Base-by-base conservation (phyloP, 1,140 invertebrate genomes). In the Scaptomyza hsui region DNA sequence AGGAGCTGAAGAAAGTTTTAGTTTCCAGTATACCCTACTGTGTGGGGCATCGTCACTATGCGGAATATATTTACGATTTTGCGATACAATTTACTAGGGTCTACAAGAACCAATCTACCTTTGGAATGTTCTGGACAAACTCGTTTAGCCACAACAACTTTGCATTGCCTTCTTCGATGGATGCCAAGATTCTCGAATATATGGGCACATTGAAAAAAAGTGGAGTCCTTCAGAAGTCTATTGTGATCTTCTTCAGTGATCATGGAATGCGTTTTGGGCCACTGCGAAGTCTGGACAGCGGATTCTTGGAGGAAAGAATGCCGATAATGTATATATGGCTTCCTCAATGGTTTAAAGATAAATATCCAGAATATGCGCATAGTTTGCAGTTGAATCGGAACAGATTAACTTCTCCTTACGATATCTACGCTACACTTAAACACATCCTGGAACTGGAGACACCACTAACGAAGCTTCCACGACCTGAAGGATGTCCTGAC, bases 231-330 rank as follows among this genome's bases (percentile, higher is more conserved):
- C 93, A 96, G 21, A 93, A 94, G 45, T 94, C 95, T 0, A 92
- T 95, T 65, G 86, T 99, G 0, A 92, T 99, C 10, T 94, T 98
- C 19, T 93, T 98, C 70, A 98, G 97, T 75, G 98, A 99, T 91
- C 98, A 99, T 91, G 98, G 98, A 0, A 95, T 97, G 86, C 91
- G 98, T 18, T 98, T 96, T 93, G 97, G 98, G 2, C 89, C 92
- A 3, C 94, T 97, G 19, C 90, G 96, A 12, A 91, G 94, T 45
- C 47, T 91, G 18, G 39, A 72, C 75, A 94, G 95, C 56, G 98
- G 98, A 0, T 95, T 79, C 95, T 90, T 93, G 96, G 98, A 99
- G 91, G 97, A 98, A 89, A 91, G 97, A 24, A 91, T 99, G 26
- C 98, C 98, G 0, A 96, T 98, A 71, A 92, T 97, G 9, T 95